These are phyloP conservation scores for Porites cylindrica DNA, from an alignment of 92 coral and sea anemone genomes.

Conservation along the genomic window DNA sequence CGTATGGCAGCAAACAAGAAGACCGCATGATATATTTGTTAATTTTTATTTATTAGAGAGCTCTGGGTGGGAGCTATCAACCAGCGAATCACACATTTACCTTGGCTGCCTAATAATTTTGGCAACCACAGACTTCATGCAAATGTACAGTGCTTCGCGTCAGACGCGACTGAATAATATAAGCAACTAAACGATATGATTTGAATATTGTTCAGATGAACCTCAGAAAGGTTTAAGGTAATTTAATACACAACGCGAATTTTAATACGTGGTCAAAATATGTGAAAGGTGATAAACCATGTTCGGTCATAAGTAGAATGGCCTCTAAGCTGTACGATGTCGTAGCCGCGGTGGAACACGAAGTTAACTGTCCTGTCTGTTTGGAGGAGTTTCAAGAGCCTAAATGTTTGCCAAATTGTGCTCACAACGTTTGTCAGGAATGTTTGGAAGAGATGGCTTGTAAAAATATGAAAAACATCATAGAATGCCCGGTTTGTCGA, in stretches of 20 bases:
- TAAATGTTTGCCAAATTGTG: constrained; percentile 70
- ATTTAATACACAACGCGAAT: neutral
- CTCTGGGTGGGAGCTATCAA: neutral
- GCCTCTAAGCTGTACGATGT: constrained; percentile 29
- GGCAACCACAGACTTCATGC: constrained; percentile 33
- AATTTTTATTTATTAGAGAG: neutral
- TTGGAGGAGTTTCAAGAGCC: constrained; percentile 74
- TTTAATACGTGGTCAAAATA: neutral
- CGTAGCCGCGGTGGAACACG: constrained; percentile 36
- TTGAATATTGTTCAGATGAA: constrained; percentile 11
- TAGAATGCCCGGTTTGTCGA: constrained; percentile 77
- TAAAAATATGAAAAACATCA: constrained; percentile 8
- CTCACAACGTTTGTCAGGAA: constrained; percentile 72
- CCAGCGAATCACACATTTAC: neutral
- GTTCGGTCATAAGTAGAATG: neutral
- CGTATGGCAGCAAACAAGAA: neutral
- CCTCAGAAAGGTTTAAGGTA: neutral
- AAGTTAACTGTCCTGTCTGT: constrained; percentile 68
- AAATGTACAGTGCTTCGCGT: constrained; percentile 22
- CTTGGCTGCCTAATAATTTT: neutral
- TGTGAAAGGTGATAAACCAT: neutral
- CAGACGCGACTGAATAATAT: constrained; percentile 34
- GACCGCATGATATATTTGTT: neutral
- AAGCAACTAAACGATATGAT: neutral
- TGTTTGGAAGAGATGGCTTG: constrained; percentile 63